Evolutionary conservation across 2,797 vertebrate species (phyloP).

Genomic region (Melanotaenia pygmaea): DNA sequence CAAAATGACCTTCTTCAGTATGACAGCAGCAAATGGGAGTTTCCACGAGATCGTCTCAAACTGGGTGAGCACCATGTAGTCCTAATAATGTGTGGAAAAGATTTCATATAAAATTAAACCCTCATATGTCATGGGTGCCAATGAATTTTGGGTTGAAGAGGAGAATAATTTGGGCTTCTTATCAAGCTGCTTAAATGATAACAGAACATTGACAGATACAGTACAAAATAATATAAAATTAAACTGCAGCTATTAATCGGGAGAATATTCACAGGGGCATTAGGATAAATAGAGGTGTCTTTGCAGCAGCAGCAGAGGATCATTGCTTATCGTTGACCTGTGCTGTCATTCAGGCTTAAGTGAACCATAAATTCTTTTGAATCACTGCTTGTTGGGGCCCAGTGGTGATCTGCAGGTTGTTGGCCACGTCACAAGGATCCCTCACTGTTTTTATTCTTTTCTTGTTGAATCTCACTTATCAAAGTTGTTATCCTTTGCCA

Average conservation of each 20-base stretch:
- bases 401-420: constrained; percentile 57
- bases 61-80: constrained; percentile 82
- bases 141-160: background rate
- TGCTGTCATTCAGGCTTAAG: constrained; percentile 62
- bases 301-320: constrained; percentile 50
- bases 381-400: constrained; percentile 43
- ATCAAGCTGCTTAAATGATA: background rate
- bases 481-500: constrained; percentile 70
- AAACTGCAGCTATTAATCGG: constrained; percentile 9
- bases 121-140: background rate
- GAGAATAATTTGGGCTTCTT: background rate
- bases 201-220: background rate
- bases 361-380: constrained; percentile 64
- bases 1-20: constrained; percentile 93
- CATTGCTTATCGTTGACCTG: constrained; percentile 67
- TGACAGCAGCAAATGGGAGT: constrained; percentile 95
- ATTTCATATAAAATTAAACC: background rate
- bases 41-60: constrained; percentile 90
- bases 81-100: background rate
- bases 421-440: constrained; percentile 62
- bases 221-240: background rate
- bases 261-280: constrained; percentile 9
- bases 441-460: constrained; percentile 53
- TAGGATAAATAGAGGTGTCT: constrained; percentile 31
- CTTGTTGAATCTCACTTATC: constrained; percentile 39